These are phyloP conservation scores for Ichneumon xanthorius DNA, from an alignment of 2,888 invertebrate genomes.

Conservation along the genomic window DNA sequence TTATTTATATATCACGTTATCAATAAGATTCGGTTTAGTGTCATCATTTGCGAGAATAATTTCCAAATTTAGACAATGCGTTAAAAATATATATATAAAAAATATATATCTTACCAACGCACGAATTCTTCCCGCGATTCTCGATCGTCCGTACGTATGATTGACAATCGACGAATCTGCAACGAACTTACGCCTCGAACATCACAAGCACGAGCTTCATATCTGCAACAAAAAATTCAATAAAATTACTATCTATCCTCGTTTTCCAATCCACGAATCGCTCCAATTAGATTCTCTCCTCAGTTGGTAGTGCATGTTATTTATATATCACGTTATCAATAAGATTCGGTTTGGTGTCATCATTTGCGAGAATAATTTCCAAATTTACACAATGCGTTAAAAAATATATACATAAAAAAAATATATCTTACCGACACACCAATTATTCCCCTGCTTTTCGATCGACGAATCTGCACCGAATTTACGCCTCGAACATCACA, in stretches of 20 bases:
- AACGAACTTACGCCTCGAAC: no score
- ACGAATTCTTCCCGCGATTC: no score
- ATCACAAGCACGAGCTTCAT: no score
- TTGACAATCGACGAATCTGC: no score
- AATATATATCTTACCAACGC: not conserved
- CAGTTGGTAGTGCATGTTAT: slow-evolving; percentile 57
- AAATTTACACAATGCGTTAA: not conserved
- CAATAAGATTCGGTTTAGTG: slow-evolving; percentile 55
- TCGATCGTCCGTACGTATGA: no score
- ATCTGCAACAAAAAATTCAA: no score
- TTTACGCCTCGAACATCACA: not conserved
- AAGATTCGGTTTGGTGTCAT: slow-evolving; percentile 55
- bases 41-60: slow-evolving; percentile 46
- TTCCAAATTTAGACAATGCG: not conserved
- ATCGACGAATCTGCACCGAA: not conserved
- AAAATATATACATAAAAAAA: not conserved
- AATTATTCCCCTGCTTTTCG: not conserved
- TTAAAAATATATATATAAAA: not conserved
- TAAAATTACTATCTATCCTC: no score
- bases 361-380: slow-evolving; percentile 7
- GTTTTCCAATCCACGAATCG: no score
- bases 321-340: slow-evolving; percentile 64
- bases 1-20: slow-evolving; percentile 64
- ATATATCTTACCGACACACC: not conserved
- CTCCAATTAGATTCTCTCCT: not conserved